Evolutionary conservation across 2,113 vertebrate genomes (phyloP), one percentile per base, ranked within the genome.

Genomic region (Indicator indicator): DNA sequence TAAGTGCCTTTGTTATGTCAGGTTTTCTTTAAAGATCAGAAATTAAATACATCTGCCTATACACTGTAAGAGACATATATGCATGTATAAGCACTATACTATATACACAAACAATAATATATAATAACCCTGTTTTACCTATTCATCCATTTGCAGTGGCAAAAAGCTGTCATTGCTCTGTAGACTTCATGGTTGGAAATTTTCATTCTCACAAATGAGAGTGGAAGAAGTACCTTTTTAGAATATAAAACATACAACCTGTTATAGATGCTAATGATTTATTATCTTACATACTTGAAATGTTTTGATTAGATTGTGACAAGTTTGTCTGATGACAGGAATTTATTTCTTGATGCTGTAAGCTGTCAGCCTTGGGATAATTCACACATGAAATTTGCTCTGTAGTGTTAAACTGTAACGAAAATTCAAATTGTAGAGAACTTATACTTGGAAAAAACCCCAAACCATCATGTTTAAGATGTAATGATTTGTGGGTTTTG

Each of bases 281-380:
- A 96, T 94, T 95, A 93, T 95, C 95, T 97, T 93, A 69, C 10
- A 13, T 58, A 20, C 79, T 95, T 96, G 95, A 97, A 97, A 56
- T 95, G 94, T 97, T 97, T 95, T 95, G 94, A 96, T 95, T 95
- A 95, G 88, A 48, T 90, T 70, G 56, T 96, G 96, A 95, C 96
- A 95, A 88, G 83, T 97, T 95, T 90, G 85, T 93, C 77, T 95
- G 93, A 95, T 33, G 90, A 81, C 58, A 55, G 83, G 88, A 72
- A 95, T 94, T 93, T 94, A 89, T 94, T 95, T 93, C 93, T 77
- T 32, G 9, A 42, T 86, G 88, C 89, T 88, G 76, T 95, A 86
- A 95, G 91, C 93, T 96, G 91, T 95, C 95, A 96, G 94, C 79
- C 65, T 52, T 50, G 79, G 3, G 82, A 75, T 91, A 93, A 91